Percentiles rank a stretch among this genome's conserved stretches.
Conservation (phyloP, 2,113 vertebrate species). For the Hippocampus guttulatus region DNA sequence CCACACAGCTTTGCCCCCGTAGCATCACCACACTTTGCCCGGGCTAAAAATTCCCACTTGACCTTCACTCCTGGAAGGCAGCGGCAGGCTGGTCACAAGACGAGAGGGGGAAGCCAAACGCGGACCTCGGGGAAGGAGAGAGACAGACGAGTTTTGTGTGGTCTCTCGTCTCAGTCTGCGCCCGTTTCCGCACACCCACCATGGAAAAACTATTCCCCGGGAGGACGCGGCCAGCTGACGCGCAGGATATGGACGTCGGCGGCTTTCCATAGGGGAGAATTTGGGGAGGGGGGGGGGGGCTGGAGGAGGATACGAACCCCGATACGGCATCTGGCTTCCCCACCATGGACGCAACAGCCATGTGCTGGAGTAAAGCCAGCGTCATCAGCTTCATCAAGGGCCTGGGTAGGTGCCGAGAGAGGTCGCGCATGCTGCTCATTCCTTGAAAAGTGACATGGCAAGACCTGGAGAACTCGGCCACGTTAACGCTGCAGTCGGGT, state of each 20-base stretch:
- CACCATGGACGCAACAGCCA: constrained; percentile 83
- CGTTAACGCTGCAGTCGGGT: neutral
- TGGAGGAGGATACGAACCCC: constrained; percentile 46
- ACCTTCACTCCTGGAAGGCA: constrained; percentile 79
- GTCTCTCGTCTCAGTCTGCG: constrained; percentile 37
- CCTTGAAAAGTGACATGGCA: constrained; percentile 14
- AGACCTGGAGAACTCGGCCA: constrained; percentile 1
- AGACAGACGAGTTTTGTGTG: constrained; percentile 22
- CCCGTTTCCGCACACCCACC: constrained; percentile 45
- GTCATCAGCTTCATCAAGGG: constrained; percentile 92
- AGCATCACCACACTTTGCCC: constrained; percentile 75
- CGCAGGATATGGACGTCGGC: constrained; percentile 30
- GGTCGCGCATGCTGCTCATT: constrained; percentile 35
- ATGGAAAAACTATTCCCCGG: constrained; percentile 55
- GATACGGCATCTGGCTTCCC: constrained; percentile 56
- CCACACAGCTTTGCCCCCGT: constrained; percentile 73
- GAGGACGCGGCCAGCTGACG: constrained; percentile 34
- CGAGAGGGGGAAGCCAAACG: constrained; percentile 40
- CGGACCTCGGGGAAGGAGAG: constrained; percentile 19
- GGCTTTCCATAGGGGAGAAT: constrained; percentile 36
- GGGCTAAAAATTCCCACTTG: constrained; percentile 89
- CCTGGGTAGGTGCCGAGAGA: constrained; percentile 82
- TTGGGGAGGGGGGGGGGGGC: neutral
- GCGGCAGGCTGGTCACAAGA: constrained; percentile 69
- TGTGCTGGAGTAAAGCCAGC: constrained; percentile 90